phyloP scores from a whole-genome alignment of 1,140 invertebrate species.

The Wiebesia pumilae region DNA sequence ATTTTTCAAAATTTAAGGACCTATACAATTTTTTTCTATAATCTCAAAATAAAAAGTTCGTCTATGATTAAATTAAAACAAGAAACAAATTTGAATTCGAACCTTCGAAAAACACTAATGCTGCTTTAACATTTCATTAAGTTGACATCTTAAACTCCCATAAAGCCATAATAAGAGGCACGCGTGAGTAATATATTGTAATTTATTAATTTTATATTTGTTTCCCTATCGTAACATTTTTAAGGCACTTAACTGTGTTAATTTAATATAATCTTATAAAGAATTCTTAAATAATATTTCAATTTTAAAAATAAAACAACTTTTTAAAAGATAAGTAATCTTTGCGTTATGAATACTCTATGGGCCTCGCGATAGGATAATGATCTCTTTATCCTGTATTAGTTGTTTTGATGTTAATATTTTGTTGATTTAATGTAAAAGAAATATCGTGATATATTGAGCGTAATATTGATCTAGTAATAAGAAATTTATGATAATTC shows the following conservation, averaged over 20 bases:
- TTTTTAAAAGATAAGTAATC: too few species aligned
- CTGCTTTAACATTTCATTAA: background rate
- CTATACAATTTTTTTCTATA: background rate
- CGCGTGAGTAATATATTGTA: too few species aligned
- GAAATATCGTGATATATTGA: background rate
- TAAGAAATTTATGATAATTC: background rate
- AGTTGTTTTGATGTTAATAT: background rate
- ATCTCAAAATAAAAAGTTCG: background rate
- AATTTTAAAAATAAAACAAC: too few species aligned
- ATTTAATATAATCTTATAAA: too few species aligned
- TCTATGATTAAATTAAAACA: background rate
- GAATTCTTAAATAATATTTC: too few species aligned
- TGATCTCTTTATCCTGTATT: background rate
- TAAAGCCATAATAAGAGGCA: background rate
- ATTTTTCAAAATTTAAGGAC: background rate
- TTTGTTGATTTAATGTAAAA: background rate
- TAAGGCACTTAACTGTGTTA: too few species aligned
- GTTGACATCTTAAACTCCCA: background rate
- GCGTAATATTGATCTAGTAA: background rate
- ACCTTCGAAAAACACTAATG: background rate
- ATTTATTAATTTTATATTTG: too few species aligned
- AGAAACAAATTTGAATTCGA: background rate
- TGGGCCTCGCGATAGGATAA: background rate
- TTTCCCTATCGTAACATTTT: too few species aligned
- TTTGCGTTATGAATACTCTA: too few species aligned